Conservation (phyloP, 2,888 invertebrate species). For the Melikaiella ostensackeni region DNA sequence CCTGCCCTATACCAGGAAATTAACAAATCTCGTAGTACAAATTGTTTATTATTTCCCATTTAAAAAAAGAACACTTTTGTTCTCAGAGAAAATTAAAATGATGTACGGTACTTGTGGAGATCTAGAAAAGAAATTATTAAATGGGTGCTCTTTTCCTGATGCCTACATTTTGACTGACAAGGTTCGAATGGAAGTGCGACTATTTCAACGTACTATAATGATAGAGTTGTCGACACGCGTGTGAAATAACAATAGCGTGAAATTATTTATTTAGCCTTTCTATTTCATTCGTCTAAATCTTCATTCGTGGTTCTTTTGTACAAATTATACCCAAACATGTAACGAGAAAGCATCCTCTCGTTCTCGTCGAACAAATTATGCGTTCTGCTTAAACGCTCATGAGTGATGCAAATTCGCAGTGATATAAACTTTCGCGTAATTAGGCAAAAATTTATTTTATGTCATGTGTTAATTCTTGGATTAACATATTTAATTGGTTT, state of each 20-base stretch:
- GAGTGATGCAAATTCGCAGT: constrained; percentile 22
- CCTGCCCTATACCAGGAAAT: background rate
- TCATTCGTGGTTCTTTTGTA: background rate
- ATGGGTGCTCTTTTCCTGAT: constrained; percentile 12
- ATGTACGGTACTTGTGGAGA: background rate
- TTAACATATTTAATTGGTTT: no score
- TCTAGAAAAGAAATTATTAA: no score
- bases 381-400: constrained; percentile 33
- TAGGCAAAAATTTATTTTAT: background rate
- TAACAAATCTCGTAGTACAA: background rate
- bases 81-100: background rate
- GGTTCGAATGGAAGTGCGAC: constrained; percentile 27
- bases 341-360: constrained; percentile 28
- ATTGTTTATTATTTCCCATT: background rate
- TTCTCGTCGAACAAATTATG: constrained; percentile 19
- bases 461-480: no score
- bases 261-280: constrained; percentile 39
- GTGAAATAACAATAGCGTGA: constrained; percentile 35
- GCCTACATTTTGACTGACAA: constrained; percentile 19
- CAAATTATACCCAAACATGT: constrained; percentile 22
- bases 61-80: background rate
- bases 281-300: constrained; percentile 26
- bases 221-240: constrained; percentile 28
- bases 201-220: constrained; percentile 38
- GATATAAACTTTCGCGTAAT: constrained; percentile 6